phyloP scores from a whole-genome alignment of 2,113 vertebrate genomes.

The Melanotaenia duboulayi region DNA sequence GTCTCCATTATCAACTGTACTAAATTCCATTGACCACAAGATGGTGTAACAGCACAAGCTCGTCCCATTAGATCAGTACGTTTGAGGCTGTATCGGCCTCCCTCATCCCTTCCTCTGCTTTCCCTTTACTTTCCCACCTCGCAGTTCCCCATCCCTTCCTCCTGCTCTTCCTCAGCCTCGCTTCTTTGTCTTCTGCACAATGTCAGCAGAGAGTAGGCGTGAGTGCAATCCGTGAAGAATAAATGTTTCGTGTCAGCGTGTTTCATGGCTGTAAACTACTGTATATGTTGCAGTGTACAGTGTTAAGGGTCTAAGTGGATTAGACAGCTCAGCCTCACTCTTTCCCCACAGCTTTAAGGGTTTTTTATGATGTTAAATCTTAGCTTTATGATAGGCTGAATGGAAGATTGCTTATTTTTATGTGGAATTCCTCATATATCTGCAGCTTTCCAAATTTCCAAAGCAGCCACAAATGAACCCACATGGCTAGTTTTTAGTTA shows the following conservation, averaged over 20 bases:
- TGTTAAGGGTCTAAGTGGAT: slow-evolving; percentile 52
- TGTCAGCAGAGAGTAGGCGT: slow-evolving; percentile 47
- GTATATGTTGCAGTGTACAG: slow-evolving; percentile 3
- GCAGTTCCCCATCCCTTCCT: neutral
- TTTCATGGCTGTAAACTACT: slow-evolving; percentile 6
- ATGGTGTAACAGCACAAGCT: slow-evolving; percentile 10
- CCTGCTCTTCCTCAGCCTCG: neutral
- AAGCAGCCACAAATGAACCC: neutral
- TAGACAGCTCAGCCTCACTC: slow-evolving; percentile 43
- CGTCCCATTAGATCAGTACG: neutral
- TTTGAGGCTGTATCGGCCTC: neutral
- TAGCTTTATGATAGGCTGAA: slow-evolving; percentile 27
- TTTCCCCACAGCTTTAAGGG: slow-evolving; percentile 2
- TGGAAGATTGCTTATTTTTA: slow-evolving; percentile 1
- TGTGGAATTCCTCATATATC: too few species aligned
- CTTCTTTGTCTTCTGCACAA: neutral
- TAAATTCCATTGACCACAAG: slow-evolving; percentile 33
- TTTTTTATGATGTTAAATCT: neutral
- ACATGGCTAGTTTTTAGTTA: neutral
- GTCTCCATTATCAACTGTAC: neutral
- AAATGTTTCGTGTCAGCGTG: slow-evolving; percentile 17
- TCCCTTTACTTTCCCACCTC: neutral
- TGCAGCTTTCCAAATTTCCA: neutral
- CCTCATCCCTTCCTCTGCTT: neutral
- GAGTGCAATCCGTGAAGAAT: neutral